Evolutionary conservation across 2,113 vertebrate species (phyloP), one percentile per base, ranked within the genome.

Genomic region (Pelobates fuscus): DNA sequence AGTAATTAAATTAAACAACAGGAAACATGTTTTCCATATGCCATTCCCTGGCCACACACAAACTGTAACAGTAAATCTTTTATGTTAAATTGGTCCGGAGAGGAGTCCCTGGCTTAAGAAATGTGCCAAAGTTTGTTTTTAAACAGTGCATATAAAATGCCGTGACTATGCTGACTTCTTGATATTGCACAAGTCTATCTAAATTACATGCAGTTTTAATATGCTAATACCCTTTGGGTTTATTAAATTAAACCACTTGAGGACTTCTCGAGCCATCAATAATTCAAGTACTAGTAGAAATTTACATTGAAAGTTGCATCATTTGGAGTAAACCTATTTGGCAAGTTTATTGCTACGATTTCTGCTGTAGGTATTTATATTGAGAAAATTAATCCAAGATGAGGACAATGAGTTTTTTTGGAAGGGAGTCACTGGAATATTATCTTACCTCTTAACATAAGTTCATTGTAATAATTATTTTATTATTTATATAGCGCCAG

Each of bases 1-100:
- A 82, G 85, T 93, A 93, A 94, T 94, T 94, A 94, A 93, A 93
- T 92, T 91, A 94, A 94, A 94, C 92, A 92, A 90, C 92, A 93
- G 93, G 92, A 94, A 94, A 91, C 90, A 90, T 92, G 87, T 92
- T 90, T 92, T 92, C 91, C 90, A 91, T 88, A 91, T 87, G 87
- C 88, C 85, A 84, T 81, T 85, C 86, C 87, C 82, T 83, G 90
- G 86, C 91, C 91, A 93, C 93, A 92, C 90, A 91, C 91, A 91
- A 89, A 92, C 89, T 92, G 91, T 92, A 92, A 92, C 90, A 92
- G 90, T 91, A 91, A 92, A 90, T 91, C 91, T 91, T 91, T 92
- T 92, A 91, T 93, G 84, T 82, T 84, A 43, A 67, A 80, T 71
- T 69, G 83, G 77, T 82, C 81, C 75, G 75, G 82, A 82, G 83